Percentiles rank a stretch among this genome's conserved stretches.
phyloP scores from a whole-genome alignment of 2,888 invertebrate genomes.

The Dolomedes plantarius region DNA sequence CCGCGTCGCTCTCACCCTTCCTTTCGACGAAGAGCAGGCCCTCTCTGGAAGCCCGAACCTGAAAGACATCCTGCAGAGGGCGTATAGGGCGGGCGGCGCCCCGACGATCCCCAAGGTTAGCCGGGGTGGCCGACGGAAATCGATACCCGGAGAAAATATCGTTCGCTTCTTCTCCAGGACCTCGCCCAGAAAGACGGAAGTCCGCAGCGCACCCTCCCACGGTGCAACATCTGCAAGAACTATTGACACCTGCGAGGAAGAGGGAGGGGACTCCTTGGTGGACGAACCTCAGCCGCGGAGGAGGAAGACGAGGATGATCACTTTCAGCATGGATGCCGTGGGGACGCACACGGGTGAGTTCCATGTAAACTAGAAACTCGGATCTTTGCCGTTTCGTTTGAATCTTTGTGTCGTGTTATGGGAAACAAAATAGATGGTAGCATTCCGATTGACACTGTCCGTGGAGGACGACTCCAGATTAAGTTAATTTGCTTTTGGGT shows the following conservation, averaged over 20 bases:
- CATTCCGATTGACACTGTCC: too few relatives aligned
- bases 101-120: too few relatives aligned
- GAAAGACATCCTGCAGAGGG: background rate
- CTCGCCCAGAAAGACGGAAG: background rate
- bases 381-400: too few relatives aligned
- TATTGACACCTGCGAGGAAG: too few relatives aligned
- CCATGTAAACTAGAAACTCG: too few relatives aligned
- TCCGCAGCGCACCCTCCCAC: background rate
- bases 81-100: background rate
- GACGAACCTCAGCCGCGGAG: conserved; percentile 22
- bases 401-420: too few relatives aligned
- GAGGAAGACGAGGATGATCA: conserved; percentile 20
- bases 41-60: conserved; percentile 13
- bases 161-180: conserved; percentile 6
- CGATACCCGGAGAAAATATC: background rate
- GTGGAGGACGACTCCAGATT: too few relatives aligned
- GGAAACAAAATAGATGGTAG: too few relatives aligned
- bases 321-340: conserved; percentile 16
- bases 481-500: too few relatives aligned
- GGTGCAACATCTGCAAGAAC: background rate
- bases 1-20: conserved; percentile 30
- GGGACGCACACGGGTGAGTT: too few relatives aligned
- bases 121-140: too few relatives aligned
- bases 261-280: background rate
- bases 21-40: conserved; percentile 29